Base-by-base conservation (phyloP, 2,888 invertebrate genomes). In the Herminia tarsipennalis region DNA sequence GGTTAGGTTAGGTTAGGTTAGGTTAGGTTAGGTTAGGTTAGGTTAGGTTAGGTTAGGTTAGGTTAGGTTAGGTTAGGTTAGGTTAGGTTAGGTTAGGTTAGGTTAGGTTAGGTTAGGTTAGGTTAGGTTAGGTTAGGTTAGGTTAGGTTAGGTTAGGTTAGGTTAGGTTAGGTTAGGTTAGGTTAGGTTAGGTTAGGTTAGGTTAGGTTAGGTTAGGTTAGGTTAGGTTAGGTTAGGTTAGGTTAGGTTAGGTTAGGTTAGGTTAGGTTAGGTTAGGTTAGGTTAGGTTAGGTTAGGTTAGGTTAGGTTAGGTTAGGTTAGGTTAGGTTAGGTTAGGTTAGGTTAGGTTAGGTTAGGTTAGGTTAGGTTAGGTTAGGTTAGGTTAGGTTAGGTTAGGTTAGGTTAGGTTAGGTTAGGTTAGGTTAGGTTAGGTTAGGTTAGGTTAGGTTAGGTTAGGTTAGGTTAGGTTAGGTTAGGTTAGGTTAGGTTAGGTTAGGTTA, bases 241-340 rank as follows among this genome's bases (percentile, higher is more conserved):
- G 22, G 35, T 35, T 35, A 21, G 35, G 35, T 35, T 35, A 35
- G 35, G 35, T 35, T 35, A 21, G 35, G 35, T 35, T 35, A 35
- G 35, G 35, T 35, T 35, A 21, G 35, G 35, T 35, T 35, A 35
- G 35, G 35, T 35, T 35, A 21, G 35, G 35, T 35, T 35, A 21
- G 35, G 35, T 35, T 35, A 21, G 35, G 35, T 35, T 35, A 21
- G 35, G 35, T 35, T 35, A 21, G 35, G 35, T 35, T 35, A 21
- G 35, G 35, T 35, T 35, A 21, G 35, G 35, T 35, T 35, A 21
- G 35, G 35, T 35, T 35, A 35, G 35, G 35, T 35, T 35, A 21
- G 35, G 35, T 35, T 35, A 21, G 35, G 35, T 35, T 35, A 35
- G 35, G 35, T 35, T 35, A 35, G 35, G 35, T 35, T 35, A 35